These are phyloP conservation scores for Chrysemys picta DNA, from an alignment of 2,113 vertebrate genomes.

Conservation along the genomic window DNA sequence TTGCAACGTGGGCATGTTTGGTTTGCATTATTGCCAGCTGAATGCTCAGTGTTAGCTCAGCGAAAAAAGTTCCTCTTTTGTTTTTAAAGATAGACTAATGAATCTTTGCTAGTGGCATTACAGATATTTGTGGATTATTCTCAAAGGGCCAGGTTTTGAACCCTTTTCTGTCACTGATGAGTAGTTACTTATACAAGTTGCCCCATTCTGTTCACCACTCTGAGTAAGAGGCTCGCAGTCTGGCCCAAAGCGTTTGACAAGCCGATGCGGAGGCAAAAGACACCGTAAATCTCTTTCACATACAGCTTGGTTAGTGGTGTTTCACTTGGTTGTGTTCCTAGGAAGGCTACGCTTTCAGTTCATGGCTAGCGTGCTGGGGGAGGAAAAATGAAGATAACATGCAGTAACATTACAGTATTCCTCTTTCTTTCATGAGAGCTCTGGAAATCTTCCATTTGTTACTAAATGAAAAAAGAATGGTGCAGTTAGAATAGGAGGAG, in stretches of 20 bases:
- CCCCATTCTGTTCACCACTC: neutral
- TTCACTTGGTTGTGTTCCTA: neutral
- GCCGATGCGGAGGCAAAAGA: neutral
- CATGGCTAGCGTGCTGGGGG: fast-evolving
- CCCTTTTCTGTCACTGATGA: neutral
- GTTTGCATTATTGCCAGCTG: constrained; percentile 28
- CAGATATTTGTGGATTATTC: neutral
- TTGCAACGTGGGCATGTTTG: neutral
- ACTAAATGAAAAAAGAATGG: neutral
- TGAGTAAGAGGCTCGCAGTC: neutral
- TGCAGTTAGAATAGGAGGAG: neutral
- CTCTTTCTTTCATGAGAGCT: neutral
- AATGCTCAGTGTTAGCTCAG: neutral
- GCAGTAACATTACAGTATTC: neutral
- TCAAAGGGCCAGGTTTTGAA: neutral
- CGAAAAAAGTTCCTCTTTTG: neutral
- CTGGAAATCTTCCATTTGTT: neutral
- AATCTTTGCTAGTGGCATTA: neutral
- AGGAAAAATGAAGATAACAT: neutral
- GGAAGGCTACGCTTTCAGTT: neutral
- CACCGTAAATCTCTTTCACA: neutral
- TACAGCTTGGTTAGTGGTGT: neutral
- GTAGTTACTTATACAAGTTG: neutral
- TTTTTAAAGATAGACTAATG: neutral
- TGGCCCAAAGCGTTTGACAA: constrained; percentile 5